A percentile compares a stretch with the other conserved stretches of the same genome.
phyloP scores from a whole-genome alignment of 2,888 invertebrate species.

The Ophion obscuratus region DNA sequence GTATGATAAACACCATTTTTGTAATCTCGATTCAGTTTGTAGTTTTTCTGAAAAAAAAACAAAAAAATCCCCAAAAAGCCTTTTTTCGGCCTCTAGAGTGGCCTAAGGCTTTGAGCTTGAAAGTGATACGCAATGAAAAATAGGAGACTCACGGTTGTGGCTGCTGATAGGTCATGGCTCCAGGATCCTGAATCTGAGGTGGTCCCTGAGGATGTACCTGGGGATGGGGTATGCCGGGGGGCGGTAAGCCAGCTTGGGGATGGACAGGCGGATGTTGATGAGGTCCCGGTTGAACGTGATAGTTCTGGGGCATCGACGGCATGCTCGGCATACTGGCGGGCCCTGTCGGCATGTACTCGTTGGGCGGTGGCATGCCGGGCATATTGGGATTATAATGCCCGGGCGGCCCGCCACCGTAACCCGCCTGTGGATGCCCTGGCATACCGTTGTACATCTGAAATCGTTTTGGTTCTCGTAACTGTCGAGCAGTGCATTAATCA shows the following conservation, averaged over 20 bases:
- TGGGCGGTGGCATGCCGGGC: constrained; percentile 72
- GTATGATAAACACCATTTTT: no score
- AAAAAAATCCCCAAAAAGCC: no score
- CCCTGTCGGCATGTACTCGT: constrained; percentile 75
- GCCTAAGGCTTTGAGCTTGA: no score
- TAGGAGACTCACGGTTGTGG: constrained; percentile 71
- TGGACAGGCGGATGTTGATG: constrained; percentile 76
- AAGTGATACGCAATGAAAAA: background rate
- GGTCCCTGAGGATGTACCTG: constrained; percentile 55
- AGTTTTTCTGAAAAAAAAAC: no score
- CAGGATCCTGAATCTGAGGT: constrained; percentile 61
- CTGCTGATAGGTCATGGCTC: constrained; percentile 71
- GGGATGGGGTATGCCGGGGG: constrained; percentile 34
- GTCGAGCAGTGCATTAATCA: background rate
- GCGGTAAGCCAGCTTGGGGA: constrained; percentile 61
- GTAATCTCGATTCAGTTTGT: no score
- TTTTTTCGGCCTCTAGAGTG: no score
- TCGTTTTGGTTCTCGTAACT: background rate
- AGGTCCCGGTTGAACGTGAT: constrained; percentile 77
- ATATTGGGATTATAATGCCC: constrained; percentile 76
- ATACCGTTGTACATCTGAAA: constrained; percentile 80
- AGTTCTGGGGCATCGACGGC: constrained; percentile 77
- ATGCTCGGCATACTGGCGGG: constrained; percentile 76
- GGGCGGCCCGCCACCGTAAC: constrained; percentile 73
- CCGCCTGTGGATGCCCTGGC: constrained; percentile 76